A percentile compares a stretch with the other conserved stretches of the same genome.
Evolutionary conservation across 2,888 invertebrate genomes (phyloP).

Genomic region (Cyclophora punctaria): DNA sequence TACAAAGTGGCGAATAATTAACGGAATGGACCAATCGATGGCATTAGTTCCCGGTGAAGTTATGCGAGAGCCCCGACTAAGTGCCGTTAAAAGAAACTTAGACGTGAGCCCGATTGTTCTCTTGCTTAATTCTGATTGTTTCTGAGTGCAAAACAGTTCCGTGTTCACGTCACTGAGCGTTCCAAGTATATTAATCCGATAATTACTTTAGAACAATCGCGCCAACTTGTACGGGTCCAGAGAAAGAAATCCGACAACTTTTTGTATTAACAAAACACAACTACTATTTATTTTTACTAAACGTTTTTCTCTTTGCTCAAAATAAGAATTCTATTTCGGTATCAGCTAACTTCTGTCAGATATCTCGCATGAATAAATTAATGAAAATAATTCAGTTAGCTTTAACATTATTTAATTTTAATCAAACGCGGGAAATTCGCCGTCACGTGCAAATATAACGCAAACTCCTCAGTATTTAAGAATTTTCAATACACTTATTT

Average conservation of each 20-base stretch:
- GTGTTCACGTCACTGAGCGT: slow-evolving; percentile 52
- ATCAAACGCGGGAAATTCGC: no score
- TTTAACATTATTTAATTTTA: not conserved
- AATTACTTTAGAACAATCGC: slow-evolving; percentile 71
- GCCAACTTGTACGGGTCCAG: slow-evolving; percentile 49
- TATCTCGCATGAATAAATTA: slow-evolving; percentile 1
- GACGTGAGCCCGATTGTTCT: slow-evolving; percentile 68
- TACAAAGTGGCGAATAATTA: slow-evolving; percentile 75
- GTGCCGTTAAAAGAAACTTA: slow-evolving; percentile 74
- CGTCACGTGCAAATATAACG: no score
- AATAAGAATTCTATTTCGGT: slow-evolving; percentile 6
- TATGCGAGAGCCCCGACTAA: slow-evolving; percentile 62
- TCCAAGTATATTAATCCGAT: slow-evolving; percentile 69
- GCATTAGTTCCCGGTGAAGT: slow-evolving; percentile 68
- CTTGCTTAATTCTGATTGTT: slow-evolving; percentile 70
- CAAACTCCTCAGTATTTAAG: no score
- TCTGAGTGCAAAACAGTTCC: slow-evolving; percentile 60
- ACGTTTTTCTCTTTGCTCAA: slow-evolving; percentile 29
- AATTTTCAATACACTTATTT: no score
- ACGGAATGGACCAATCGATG: slow-evolving; percentile 73
- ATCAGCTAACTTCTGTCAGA: not conserved
- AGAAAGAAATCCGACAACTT: slow-evolving; percentile 52
- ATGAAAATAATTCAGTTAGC: slow-evolving; percentile 1
- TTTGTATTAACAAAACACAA: slow-evolving; percentile 53
- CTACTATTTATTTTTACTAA: slow-evolving; percentile 49